phyloP scores from a whole-genome alignment of 2,797 vertebrate genomes.

The Microchirus variegatus region DNA sequence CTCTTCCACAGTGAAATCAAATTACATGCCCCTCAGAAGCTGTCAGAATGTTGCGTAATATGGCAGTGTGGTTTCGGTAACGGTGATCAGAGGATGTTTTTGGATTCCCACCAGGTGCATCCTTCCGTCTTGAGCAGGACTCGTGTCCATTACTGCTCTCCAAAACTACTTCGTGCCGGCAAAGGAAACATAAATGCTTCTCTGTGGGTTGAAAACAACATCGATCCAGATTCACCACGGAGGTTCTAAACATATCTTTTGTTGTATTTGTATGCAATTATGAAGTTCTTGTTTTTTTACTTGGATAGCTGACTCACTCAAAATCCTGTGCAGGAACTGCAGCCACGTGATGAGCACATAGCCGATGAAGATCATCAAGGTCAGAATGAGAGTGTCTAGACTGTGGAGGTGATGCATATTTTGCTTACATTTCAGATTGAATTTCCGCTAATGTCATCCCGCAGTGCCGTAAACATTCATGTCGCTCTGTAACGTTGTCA shows the following conservation, averaged over 20 bases:
- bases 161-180: slow-evolving; percentile 41
- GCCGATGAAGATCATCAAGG: slow-evolving; percentile 11
- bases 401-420: slow-evolving; percentile 3
- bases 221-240: slow-evolving; percentile 46
- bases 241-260: slow-evolving; percentile 46
- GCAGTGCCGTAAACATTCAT: neutral
- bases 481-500: slow-evolving; percentile 6
- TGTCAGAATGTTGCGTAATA: slow-evolving; percentile 44
- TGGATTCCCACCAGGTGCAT: slow-evolving; percentile 44
- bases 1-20: slow-evolving; percentile 55
- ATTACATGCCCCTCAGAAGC: slow-evolving; percentile 52
- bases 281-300: slow-evolving; percentile 39
- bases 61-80: slow-evolving; percentile 60
- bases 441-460: slow-evolving; percentile 22
- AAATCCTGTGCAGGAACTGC: slow-evolving; percentile 25
- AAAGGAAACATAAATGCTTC: slow-evolving; percentile 45
- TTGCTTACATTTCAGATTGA: slow-evolving; percentile 21
- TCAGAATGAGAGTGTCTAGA: slow-evolving; percentile 15
- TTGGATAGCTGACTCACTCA: slow-evolving; percentile 45
- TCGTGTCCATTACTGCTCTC: slow-evolving; percentile 56
- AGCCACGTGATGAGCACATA: slow-evolving; percentile 6
- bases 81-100: slow-evolving; percentile 47
- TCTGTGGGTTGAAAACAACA: slow-evolving; percentile 46
- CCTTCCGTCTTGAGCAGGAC: slow-evolving; percentile 37
- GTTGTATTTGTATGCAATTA: slow-evolving; percentile 30